Evolutionary conservation across 2,113 vertebrate species (phyloP), one percentile per base, ranked within the genome.

Genomic region (Mastomys coucha): DNA sequence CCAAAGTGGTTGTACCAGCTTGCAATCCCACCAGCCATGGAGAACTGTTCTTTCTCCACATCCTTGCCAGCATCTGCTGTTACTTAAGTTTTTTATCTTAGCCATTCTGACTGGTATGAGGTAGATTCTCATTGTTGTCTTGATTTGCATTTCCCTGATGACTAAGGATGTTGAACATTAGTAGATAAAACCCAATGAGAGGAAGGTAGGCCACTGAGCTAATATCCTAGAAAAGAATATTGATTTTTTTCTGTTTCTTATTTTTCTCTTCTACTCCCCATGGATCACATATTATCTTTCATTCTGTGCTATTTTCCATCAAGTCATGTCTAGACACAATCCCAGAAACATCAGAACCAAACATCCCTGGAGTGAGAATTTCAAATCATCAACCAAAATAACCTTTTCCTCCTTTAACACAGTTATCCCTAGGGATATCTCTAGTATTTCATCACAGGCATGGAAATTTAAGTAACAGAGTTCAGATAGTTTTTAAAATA

Each of bases 141-240:
- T 63, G 60, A 63, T 24, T 63, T 63, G 60, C 60, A 63, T 63
- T 63, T 63, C 20, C 60, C 60, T 63, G 60, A 24, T 60, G 58
- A 60, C 58, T 60, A 60, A 60, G 5, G 17, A 20, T 60, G 58
- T 7, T 60, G 58, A 63, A 33, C 8, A 33, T 69, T 49, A 26
- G 4, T 3, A 73, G 39, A 20, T 60, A 2, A 31, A 22, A 17
- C 26, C 10, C 42, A 58, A 12, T 42, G 24, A 20, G 31, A 24
- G n/a, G 0, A 84, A n/a, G 8, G 7, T 73, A 84, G 39, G 22
- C 3, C 1, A 6, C 4, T 26, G 9, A 9, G 8, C 1, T 19
- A 2, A 36, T 49, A 22, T 33, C 5, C 22, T 73, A 11, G 0
- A n/a, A 39, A 12, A 14, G 16, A 28, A 28, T 14, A 56, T 17